Base-by-base conservation (phyloP, 1,140 invertebrate genomes). In the Drepana arcuata region DNA sequence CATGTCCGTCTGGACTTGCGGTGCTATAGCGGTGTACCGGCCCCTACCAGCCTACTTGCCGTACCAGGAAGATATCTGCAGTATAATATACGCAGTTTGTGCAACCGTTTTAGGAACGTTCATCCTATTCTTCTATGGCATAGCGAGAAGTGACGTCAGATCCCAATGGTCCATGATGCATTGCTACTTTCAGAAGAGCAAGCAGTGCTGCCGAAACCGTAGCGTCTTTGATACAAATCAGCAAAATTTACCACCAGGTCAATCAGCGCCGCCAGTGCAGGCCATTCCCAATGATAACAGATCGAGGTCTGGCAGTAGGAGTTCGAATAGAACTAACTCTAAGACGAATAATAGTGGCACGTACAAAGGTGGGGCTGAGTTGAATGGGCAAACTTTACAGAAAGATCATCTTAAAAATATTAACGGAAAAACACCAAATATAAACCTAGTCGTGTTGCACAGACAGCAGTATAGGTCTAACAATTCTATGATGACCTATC, bases 121-220 rank as follows among this genome's bases (percentile, higher is more conserved):
- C 62, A 89, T 95, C 14, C 66, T 96, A 7, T 88, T 94, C 27
- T 96, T 95, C 70, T 95, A 95, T 63, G 93, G 93, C 32, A 86
- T 95, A 18, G 91, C 92, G 0, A 81, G 95, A 13, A 92, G 89
- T 44, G 95, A 96, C 72, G 92, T 95, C 0, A 84, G 93, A 32
- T 85, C 86, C 0, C 89, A 91, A 11, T 94, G 92, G 92, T 67
- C 88, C 2, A 71, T 86, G 30, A 88, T 89, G 80, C 83, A 86
- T 10, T 87, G 88, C 35, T 87, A 87, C 75, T 50, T 88, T 7
- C 85, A 85, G 33, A 85, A 85, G 10, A 84, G 85, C 27, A 89
- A 89, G 50, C 86, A 86, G 41, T 89, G 87, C 44, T 91, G 87
- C 41, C 81, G 90, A 29, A 87, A 88, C 7, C 75, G 87, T 46